Conservation (phyloP, 2,113 vertebrate genomes). For the Forbesichthys papilliferus region DNA sequence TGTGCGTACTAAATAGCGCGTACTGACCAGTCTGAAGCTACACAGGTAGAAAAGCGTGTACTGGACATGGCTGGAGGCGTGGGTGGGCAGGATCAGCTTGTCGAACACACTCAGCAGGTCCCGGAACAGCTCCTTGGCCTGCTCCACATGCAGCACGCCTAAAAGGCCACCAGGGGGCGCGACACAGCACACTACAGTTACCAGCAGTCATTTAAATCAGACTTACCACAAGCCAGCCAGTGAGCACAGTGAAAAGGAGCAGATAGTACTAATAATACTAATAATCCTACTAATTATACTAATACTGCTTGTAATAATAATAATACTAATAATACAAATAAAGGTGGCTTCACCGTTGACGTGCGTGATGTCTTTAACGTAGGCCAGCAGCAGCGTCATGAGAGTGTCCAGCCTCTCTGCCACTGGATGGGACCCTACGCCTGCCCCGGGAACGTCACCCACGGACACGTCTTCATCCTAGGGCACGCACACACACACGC, state of each 20-base stretch:
- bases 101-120: constrained; percentile 89
- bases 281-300: too few relatives aligned
- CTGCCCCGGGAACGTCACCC: constrained; percentile 10
- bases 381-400: constrained; percentile 84
- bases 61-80: constrained; percentile 92
- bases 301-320: too few relatives aligned
- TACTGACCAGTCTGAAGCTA: constrained; percentile 94
- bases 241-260: too few relatives aligned
- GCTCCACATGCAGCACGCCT: constrained; percentile 82
- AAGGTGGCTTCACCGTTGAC: constrained; percentile 76
- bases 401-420: constrained; percentile 89
- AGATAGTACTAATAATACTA: too few relatives aligned
- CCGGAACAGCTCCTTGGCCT: constrained; percentile 87
- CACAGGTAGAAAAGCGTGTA: constrained; percentile 92
- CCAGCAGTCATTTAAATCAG: too few relatives aligned
- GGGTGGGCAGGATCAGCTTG: constrained; percentile 92
- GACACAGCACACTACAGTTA: too few relatives aligned
- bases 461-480: constrained; percentile 85
- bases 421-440: constrained; percentile 82
- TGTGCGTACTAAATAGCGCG: background rate
- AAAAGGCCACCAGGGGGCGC: background rate
- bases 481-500: too few relatives aligned
- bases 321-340: too few relatives aligned
- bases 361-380: constrained; percentile 85
- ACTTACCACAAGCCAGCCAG: too few relatives aligned